Conservation (phyloP, 2,888 invertebrate species). For the Tenodera sinensis region DNA sequence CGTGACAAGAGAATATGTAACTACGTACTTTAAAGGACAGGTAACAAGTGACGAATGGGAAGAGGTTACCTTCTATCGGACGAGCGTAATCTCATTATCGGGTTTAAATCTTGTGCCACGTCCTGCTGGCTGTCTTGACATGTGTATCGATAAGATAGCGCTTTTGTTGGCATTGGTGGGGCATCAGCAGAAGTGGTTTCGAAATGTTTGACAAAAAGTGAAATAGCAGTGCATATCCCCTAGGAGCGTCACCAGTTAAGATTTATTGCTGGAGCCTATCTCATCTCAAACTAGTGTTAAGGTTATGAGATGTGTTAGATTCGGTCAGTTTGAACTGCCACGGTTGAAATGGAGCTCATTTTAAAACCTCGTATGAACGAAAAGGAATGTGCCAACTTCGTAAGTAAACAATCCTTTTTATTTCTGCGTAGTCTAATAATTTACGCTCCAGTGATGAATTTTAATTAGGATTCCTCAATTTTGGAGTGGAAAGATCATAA, state of each 20-base stretch:
- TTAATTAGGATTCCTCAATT: no score
- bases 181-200: neutral
- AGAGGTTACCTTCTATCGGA: neutral
- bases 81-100: neutral
- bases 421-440: neutral
- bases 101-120: neutral
- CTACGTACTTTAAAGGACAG: neutral
- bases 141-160: neutral
- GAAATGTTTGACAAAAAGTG: neutral
- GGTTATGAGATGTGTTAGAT: neutral
- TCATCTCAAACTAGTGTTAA: neutral
- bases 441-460: neutral
- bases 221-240: neutral
- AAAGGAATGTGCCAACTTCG: neutral
- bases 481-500: no score
- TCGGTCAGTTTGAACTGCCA: neutral
- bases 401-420: neutral
- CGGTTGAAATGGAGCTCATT: neutral
- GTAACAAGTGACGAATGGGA: neutral
- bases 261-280: neutral
- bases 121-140: neutral
- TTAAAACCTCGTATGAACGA: neutral
- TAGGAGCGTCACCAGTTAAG: neutral
- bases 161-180: neutral
- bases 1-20: neutral